phyloP scores from a whole-genome alignment of 2,113 vertebrate genomes.

The Lophius piscatorius region DNA sequence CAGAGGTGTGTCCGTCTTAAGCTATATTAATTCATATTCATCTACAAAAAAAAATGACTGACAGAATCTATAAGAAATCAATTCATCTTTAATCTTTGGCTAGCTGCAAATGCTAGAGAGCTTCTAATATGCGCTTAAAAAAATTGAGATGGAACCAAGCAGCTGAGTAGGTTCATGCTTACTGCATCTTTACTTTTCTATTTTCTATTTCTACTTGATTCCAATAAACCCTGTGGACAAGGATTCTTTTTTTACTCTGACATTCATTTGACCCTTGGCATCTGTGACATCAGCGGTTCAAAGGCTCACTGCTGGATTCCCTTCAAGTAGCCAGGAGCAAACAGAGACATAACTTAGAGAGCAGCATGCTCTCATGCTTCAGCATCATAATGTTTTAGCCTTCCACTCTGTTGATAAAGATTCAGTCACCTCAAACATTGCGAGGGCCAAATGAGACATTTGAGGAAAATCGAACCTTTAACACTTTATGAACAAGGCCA shows the following conservation, averaged over 20 bases:
- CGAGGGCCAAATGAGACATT: constrained; percentile 8
- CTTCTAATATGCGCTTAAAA: constrained; percentile 29
- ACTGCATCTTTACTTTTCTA: constrained; percentile 36
- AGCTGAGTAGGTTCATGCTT: constrained; percentile 33
- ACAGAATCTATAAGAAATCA: no score
- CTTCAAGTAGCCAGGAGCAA: constrained; percentile 44
- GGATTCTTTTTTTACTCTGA: constrained; percentile 43
- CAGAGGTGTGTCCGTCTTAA: no score
- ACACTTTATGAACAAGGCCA: constrained; percentile 58
- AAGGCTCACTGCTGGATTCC: no score
- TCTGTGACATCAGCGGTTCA: constrained; percentile 41
- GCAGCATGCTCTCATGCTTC: not conserved
- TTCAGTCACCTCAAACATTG: constrained; percentile 7
- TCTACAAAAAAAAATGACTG: no score
- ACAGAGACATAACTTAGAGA: constrained; percentile 15
- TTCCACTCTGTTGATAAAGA: constrained; percentile 9
- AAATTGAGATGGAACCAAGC: constrained; percentile 49
- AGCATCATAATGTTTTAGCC: not conserved
- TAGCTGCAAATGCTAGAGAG: no score
- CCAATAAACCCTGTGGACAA: constrained; percentile 18
- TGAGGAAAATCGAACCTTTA: not conserved
- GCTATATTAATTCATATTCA: no score
- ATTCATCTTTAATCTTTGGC: no score
- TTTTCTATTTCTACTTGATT: no score
- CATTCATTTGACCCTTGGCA: constrained; percentile 42